phyloP scores from a whole-genome alignment of 1,140 invertebrate genomes.

The Portunus trituberculatus region DNA sequence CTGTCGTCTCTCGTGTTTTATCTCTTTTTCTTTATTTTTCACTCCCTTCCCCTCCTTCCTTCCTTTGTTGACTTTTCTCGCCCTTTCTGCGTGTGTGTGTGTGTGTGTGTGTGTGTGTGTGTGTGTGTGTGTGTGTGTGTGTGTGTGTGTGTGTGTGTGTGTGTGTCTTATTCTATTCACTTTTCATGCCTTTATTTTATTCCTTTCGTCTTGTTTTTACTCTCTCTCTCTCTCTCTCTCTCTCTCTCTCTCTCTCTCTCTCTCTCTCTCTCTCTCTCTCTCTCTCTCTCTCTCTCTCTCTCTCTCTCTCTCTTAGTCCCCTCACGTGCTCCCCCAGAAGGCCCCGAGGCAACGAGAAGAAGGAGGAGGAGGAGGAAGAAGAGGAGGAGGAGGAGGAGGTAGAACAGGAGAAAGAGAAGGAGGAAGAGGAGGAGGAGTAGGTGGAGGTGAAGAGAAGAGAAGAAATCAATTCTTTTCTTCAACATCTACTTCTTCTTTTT shows the following conservation, averaged over 20 bases:
- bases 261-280: conserved; percentile 45
- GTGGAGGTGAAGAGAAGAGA: too few relatives aligned
- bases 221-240: not conserved
- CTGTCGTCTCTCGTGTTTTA: too few relatives aligned
- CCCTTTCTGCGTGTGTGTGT: too few relatives aligned
- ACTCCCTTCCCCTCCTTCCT: not conserved
- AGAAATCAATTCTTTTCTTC: too few relatives aligned
- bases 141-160: not conserved
- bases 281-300: not conserved
- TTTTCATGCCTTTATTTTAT: not conserved
- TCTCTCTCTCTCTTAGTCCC: conserved; percentile 1
- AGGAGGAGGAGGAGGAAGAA: too few relatives aligned
- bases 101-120: not conserved
- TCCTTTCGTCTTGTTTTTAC: not conserved
- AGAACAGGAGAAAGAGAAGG: too few relatives aligned
- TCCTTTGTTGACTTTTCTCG: not conserved
- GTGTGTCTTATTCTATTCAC: too few relatives aligned
- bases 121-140: not conserved
- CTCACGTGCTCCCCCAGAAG: not conserved
- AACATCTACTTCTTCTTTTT: too few relatives aligned
- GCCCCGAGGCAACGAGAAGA: not conserved
- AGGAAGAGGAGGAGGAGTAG: too few relatives aligned
- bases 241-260: conserved; percentile 41
- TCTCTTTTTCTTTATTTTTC: too few relatives aligned
- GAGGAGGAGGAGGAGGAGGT: too few relatives aligned